phyloP scores from a whole-genome alignment of 2,888 invertebrate genomes.

The Geotrupes spiniger region DNA sequence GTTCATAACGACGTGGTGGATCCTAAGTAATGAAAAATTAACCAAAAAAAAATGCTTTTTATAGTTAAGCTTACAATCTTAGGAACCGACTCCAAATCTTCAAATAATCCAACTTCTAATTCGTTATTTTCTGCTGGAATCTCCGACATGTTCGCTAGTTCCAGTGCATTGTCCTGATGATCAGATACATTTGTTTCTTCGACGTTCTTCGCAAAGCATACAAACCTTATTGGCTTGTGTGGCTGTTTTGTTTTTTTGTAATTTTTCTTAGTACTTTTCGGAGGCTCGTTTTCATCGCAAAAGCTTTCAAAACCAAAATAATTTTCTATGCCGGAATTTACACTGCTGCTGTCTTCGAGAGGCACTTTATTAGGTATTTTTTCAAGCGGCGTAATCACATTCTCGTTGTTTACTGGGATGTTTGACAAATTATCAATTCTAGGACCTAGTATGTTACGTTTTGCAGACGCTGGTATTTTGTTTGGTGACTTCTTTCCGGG shows the following conservation, averaged over 20 bases:
- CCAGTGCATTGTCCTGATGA: background rate
- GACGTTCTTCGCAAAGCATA: too few species aligned
- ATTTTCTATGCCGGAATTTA: background rate
- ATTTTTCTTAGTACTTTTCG: too few species aligned
- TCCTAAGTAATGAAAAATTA: slow-evolving; percentile 1
- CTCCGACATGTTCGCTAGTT: background rate
- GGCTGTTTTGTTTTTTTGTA: too few species aligned
- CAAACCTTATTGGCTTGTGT: too few species aligned
- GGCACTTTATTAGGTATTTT: slow-evolving; percentile 2
- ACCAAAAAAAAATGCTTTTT: background rate
- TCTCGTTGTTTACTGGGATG: background rate
- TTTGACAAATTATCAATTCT: slow-evolving; percentile 10
- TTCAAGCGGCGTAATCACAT: background rate
- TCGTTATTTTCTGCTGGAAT: background rate
- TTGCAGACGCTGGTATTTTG: slow-evolving; percentile 2
- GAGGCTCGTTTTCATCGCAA: background rate
- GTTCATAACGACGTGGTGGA: slow-evolving; percentile 3
- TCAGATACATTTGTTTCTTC: background rate
- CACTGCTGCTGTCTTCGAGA: background rate
- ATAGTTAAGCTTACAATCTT: slow-evolving; percentile 9
- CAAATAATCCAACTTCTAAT: slow-evolving; percentile 9
- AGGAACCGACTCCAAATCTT: slow-evolving; percentile 12
- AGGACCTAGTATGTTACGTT: slow-evolving; percentile 13
- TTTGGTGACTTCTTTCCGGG: background rate
- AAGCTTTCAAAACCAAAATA: slow-evolving; percentile 12